Evolutionary conservation across 2,113 vertebrate species (phyloP), one percentile per base, ranked within the genome.

Genomic region (Ahaetulla prasina): DNA sequence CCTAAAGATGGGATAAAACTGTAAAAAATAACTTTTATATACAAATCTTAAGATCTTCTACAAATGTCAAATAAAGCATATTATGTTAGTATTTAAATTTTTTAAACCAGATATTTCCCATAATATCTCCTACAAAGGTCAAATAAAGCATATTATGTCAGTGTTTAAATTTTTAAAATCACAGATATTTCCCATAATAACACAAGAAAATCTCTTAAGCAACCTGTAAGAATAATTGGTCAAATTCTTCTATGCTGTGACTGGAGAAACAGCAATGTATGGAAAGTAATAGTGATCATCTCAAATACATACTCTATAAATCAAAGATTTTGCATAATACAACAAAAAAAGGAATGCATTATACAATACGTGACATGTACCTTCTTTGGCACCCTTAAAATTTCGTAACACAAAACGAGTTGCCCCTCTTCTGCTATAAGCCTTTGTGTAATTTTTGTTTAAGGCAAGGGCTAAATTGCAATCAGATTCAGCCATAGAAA

Each of bases 391-490:
- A 91, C 97, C 97, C n/a, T 98, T 96, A 89, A 98, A 95, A 89
- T 98, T 99, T 92, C 98, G 96, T 94, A 99, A 96, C 25, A 98
- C 98, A 89, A 98, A 96, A 4, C 98, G 98, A 47, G 98, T 98
- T 0, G 98, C 98, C 54, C 98, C 99, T 98, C 99, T 97, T 92
- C 98, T 97, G 0, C 96, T 94, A 80, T 98, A 99, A 45, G 99
- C 99, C 94, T 99, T 99, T 52, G 96, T 87, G 60, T 99, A 99
- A 95, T 96, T 98, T 90, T 97, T 95, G 95, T 99, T 98, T 94
- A 99, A 96, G 84, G 98, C 98, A 85, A 99, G 98, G 4, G 99
- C 98, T 96, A 99, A 97, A 96, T 98, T 99, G 96, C 99, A 99
- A 96, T 99, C 99, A 1, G 99, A 99, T 96, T 99, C 99, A 0